Percentiles rank a stretch among this genome's conserved stretches.
phyloP scores from a whole-genome alignment of 2,888 invertebrate genomes.

The Cephus spinipes region DNA sequence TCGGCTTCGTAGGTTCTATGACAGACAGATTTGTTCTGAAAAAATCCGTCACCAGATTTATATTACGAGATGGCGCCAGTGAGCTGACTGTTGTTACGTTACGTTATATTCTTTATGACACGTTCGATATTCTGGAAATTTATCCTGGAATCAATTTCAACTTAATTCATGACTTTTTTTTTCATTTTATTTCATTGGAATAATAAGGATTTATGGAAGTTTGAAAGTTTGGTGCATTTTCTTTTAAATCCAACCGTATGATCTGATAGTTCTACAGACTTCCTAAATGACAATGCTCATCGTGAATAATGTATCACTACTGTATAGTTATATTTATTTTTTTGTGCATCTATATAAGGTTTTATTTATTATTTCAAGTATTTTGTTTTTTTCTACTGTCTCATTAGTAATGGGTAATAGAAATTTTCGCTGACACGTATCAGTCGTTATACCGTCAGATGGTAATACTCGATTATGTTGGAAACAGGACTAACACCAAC shows the following conservation, averaged over 20 bases:
- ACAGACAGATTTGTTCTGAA: neutral
- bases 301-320: neutral
- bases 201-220: neutral
- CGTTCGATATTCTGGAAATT: neutral
- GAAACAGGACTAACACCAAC: neutral
- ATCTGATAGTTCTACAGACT: neutral
- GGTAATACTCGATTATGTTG: neutral
- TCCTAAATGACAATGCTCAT: neutral
- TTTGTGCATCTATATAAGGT: neutral
- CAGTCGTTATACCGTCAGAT: neutral
- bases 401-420: neutral
- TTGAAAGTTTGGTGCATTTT: neutral
- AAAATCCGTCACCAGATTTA: neutral
- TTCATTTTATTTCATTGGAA: neutral
- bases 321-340: neutral
- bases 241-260: neutral
- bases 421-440: neutral
- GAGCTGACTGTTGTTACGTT: neutral
- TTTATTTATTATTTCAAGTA: neutral
- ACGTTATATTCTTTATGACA: neutral
- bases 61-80: neutral
- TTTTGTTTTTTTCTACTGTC: neutral
- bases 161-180: neutral
- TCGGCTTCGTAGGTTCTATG: neutral
- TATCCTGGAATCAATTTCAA: neutral